Evolutionary conservation across 2,113 vertebrate species (phyloP).

Genomic region (Catagonus wagneri): DNA sequence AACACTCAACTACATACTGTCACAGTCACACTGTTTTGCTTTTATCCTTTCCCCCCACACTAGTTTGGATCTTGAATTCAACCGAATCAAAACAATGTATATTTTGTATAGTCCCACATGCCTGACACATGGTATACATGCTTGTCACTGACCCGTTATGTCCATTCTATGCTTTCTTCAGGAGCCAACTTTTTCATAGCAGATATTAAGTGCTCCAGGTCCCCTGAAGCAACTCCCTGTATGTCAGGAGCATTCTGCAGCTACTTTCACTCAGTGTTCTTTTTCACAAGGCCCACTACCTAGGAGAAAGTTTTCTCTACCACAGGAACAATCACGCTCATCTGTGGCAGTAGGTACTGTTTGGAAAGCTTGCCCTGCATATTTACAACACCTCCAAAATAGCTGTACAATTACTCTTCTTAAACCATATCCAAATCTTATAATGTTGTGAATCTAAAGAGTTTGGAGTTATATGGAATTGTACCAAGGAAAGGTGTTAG

Average conservation of each 20-base stretch:
- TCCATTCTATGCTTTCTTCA: neutral
- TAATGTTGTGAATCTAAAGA: neutral
- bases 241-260: neutral
- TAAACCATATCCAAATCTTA: neutral
- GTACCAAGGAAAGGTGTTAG: conserved; percentile 20
- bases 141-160: neutral
- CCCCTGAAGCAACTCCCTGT: neutral
- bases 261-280: neutral
- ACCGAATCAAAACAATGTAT: neutral
- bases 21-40: neutral
- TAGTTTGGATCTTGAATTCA: neutral
- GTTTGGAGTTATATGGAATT: neutral
- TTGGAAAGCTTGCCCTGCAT: neutral
- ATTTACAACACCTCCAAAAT: neutral
- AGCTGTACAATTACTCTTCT: neutral
- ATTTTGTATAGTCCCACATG: neutral
- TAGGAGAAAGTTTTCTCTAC: neutral
- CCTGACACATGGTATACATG: neutral
- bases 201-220: neutral
- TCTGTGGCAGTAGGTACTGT: neutral
- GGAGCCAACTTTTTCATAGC: neutral
- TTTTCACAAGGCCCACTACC: neutral
- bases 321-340: neutral
- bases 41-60: neutral
- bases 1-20: neutral